Conservation (phyloP, 1,140 invertebrate genomes). For the Drosophila takahashii region DNA sequence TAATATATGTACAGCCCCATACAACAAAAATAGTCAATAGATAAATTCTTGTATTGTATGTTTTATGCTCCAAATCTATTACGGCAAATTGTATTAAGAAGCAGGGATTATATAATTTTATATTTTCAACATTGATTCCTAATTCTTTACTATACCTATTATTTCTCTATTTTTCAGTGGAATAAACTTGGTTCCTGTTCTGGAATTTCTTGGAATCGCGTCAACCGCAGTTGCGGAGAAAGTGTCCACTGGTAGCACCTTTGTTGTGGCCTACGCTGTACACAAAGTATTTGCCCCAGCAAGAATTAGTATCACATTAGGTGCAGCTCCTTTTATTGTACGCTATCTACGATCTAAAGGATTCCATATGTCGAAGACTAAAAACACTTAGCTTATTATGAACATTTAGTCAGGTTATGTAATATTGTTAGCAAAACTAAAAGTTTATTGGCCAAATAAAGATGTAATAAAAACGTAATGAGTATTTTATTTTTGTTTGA, state of each 20-base stretch:
- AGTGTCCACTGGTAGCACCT: slow-evolving; percentile 91
- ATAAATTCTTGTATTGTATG: too few species aligned
- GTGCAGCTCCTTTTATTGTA: slow-evolving; percentile 93
- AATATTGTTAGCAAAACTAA: too few species aligned
- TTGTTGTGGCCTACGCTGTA: slow-evolving; percentile 95
- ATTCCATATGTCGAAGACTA: background rate
- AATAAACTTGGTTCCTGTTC: slow-evolving; percentile 89
- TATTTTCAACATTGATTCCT: too few species aligned
- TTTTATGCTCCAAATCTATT: too few species aligned
- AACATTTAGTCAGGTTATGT: too few species aligned
- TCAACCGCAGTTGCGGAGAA: slow-evolving; percentile 72
- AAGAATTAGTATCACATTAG: slow-evolving; percentile 92
- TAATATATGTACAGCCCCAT: too few species aligned
- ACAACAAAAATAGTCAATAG: too few species aligned
- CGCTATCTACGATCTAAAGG: slow-evolving; percentile 90
- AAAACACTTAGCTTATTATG: background rate
- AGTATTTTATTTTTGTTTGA: too few species aligned
- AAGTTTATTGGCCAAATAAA: too few species aligned
- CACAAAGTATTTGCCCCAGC: slow-evolving; percentile 96
- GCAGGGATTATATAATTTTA: too few species aligned
- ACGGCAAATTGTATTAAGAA: too few species aligned
- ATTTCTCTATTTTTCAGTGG: slow-evolving; percentile 86
- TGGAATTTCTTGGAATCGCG: slow-evolving; percentile 86
- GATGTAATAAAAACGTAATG: too few species aligned
- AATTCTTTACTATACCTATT: background rate